Evolutionary conservation across 1,140 invertebrate species (phyloP).

Genomic region (Brachionus calyciflorus): DNA sequence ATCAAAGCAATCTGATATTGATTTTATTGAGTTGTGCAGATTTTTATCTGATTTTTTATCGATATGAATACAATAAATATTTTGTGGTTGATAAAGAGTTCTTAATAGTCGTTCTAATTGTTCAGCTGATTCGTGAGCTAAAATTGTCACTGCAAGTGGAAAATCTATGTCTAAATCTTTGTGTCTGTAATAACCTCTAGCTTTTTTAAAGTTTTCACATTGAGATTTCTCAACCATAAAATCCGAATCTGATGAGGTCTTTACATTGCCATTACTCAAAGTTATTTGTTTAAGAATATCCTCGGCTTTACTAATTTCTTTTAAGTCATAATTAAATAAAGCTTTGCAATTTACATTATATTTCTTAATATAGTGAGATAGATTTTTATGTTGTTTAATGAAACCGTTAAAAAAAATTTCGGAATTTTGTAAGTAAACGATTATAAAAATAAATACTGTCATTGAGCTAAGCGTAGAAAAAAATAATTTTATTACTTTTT

Average conservation of each 20-base stretch:
- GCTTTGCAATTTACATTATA: constrained; percentile 34
- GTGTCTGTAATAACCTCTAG: background rate
- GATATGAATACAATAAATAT: constrained; percentile 48
- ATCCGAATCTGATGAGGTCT: background rate
- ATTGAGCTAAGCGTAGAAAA: no score
- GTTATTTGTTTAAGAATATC: background rate
- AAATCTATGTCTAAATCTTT: background rate
- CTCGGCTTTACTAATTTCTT: constrained; percentile 23
- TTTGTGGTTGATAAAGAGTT: constrained; percentile 45
- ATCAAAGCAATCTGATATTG: constrained; percentile 50
- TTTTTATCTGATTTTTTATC: constrained; percentile 47
- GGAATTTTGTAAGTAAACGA: no score
- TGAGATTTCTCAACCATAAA: background rate
- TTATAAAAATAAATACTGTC: no score
- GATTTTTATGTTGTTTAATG: no score
- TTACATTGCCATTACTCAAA: no score
- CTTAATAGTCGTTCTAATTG: constrained; percentile 47
- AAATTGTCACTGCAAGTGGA: constrained; percentile 45
- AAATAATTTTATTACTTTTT: no score
- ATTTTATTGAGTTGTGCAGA: constrained; percentile 14
- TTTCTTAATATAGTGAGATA: no score
- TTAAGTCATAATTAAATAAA: constrained; percentile 36
- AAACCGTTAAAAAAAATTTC: no score
- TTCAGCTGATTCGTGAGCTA: constrained; percentile 36
- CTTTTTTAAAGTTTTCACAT: constrained; percentile 10